phyloP scores from a whole-genome alignment of 2,113 vertebrate genomes.

The Colius striatus region DNA sequence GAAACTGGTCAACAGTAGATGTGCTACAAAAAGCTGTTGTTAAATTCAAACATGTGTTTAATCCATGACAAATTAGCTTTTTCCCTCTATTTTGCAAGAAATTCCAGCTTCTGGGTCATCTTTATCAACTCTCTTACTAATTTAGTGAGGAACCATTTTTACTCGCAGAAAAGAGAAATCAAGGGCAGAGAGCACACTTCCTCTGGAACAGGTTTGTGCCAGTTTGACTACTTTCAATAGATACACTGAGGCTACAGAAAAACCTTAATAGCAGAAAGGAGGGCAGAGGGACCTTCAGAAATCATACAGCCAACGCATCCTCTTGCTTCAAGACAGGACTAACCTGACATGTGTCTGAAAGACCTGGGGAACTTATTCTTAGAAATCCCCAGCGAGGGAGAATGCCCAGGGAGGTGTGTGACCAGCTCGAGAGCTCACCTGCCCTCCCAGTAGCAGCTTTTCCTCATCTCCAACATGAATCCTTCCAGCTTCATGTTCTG shows the following conservation, averaged over 20 bases:
- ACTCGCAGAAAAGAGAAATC: background rate
- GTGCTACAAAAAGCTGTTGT: background rate
- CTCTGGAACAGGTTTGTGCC: constrained; percentile 35
- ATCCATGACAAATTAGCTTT: background rate
- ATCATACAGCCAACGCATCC: background rate
- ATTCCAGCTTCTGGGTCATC: constrained; percentile 39
- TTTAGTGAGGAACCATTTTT: constrained; percentile 31
- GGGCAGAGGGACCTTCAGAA: background rate
- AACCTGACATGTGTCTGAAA: background rate
- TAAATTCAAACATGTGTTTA: background rate
- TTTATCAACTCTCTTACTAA: constrained; percentile 27
- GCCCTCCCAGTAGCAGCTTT: background rate
- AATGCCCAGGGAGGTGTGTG: background rate
- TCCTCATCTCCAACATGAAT: background rate
- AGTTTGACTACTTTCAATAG: background rate
- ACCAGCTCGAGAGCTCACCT: background rate
- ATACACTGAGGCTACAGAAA: background rate
- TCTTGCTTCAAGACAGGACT: background rate
- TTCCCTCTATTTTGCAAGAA: constrained; percentile 17
- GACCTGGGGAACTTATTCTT: background rate
- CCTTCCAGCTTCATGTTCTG: background rate
- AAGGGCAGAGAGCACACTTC: constrained; percentile 10
- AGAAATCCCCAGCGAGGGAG: background rate
- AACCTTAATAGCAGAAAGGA: background rate
- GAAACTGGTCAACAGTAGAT: background rate